Evolutionary conservation across 2,797 vertebrate species (phyloP), one percentile per base, ranked within the genome.

Genomic region (Menidia menidia): DNA sequence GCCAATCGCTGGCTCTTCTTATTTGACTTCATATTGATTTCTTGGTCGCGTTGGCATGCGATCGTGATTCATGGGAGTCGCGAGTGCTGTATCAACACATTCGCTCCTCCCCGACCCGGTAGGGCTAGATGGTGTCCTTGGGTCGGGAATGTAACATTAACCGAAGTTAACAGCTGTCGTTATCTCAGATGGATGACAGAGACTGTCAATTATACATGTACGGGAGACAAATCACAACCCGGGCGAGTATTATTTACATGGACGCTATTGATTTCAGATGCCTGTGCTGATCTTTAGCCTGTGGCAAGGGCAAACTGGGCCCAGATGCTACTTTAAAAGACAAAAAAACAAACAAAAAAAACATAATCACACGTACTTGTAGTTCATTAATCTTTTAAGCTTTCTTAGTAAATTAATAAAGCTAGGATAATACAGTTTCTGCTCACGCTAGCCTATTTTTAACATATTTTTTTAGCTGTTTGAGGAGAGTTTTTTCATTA

Each of bases 21-120:
- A 84, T 68, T 72, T n/a, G 70, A 75, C 76, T 78, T 75, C 64
- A 48, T 89, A 92, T 92, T 87, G 92, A 93, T 92, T 92, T 88
- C 75, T 73, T 71, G 84, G 72, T n/a, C 65, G 45, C 75, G 62
- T 80, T 82, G 57, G 73, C 31, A 16, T 78, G 75, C 47, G 70
- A 80, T 80, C 32, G 43, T 87, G 80, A 89, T 86, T 87, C 78
- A 83, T 32, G 1, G 50, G 54, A 35, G 68, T 65, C 75, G 68
- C 76, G 58, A 89, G 79, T 77, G 88, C 83, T 81, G 79, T n/a
- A 65, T 92, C 86, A 89, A 88, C 88, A 81, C 77, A 84, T 87
- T 64, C 10, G 4, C 73, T 72, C 68, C 33, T 35, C 71, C 47
- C 74, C 58, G 68, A 82, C 66, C 71, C 25, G 14, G 53, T 61